phyloP scores from a whole-genome alignment of 2,888 invertebrate genomes.

The Tetragonisca angustula region DNA sequence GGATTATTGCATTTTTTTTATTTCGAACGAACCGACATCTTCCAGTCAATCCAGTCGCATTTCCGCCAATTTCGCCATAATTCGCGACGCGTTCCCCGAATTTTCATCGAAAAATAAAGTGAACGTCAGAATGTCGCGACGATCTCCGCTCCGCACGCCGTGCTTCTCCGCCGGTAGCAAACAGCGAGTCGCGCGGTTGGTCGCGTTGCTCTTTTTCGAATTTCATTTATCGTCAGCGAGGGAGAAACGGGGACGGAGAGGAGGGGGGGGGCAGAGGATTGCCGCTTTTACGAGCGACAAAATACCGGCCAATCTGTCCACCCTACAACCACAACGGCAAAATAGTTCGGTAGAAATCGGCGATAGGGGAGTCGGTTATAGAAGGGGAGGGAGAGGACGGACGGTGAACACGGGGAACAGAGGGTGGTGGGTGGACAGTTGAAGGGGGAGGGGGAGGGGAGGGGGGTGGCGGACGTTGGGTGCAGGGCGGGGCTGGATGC shows the following conservation, averaged over 20 bases:
- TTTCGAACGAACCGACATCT: too few species aligned
- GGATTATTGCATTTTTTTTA: too few species aligned
- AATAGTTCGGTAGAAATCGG: constrained; percentile 80
- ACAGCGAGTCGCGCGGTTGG: constrained; percentile 31
- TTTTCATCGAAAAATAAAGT: not conserved
- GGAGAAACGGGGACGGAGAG: not conserved
- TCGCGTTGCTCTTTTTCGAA: constrained; percentile 52
- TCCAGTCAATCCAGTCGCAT: too few species aligned
- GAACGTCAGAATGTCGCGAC: not conserved
- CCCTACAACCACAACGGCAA: constrained; percentile 78
- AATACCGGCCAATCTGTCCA: constrained; percentile 81
- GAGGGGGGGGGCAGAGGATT: not conserved
- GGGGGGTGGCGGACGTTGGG: constrained; percentile 1
- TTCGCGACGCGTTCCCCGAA: not conserved
- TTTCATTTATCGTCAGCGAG: constrained; percentile 58
- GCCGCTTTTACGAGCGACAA: constrained; percentile 80
- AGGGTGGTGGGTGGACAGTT: constrained; percentile 50
- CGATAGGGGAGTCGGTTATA: constrained; percentile 66
- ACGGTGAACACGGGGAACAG: not conserved
- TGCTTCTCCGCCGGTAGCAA: not conserved
- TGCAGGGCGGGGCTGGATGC: constrained; percentile 52
- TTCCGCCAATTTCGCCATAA: not conserved
- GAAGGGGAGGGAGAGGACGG: constrained; percentile 9
- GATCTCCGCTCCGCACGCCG: not conserved
- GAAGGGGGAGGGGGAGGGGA: not conserved